Base-by-base conservation (phyloP, 2,113 vertebrate genomes). In the Lutjanus erythropterus region DNA sequence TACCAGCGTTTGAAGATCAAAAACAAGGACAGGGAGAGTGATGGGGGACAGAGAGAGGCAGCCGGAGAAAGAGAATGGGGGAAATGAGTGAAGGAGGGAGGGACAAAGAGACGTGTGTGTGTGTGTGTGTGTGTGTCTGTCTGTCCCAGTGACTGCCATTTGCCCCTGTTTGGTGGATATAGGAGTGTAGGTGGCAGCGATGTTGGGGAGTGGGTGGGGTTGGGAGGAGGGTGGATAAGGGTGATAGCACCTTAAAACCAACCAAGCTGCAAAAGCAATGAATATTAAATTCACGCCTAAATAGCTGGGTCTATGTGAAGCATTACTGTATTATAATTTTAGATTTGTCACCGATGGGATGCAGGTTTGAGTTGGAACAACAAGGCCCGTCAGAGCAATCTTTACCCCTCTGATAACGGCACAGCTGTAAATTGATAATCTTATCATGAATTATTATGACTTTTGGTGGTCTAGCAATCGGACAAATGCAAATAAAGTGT, bases 1-100 rank as follows among this genome's bases (percentile, higher is more conserved):
- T 93, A 95, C 94, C 94, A 94, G 93, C 94, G 93, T 95, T 93
- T 95, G 93, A 95, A 95, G 95, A 95, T 95, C 95, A 95, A 94
- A 95, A 94, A 94, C 93, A 94, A 94, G 92, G 92, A 94, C 92
- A 93, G 93, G 89, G 91, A 94, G 92, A 94, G 93, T 93, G 93
- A 92, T 94, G 90, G 92, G 91, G 86, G 93, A 94, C 92, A 86
- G 90, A 85, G 84, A 88, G 78, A 91, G 91, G 80, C 83, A 86
- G 88, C 80, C 86, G 69, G 68, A 91, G 78, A 90, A 85, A 91
- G 87, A 89, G 81, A 91, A 88, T 68, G 73, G 78, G 88, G 85
- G 77, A 81, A 85, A 81, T 79, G 87, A 88, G 86, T 88, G 87
- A 90, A 80, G 85, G 85, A 85, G 88, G 83, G 91, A 80, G 83